These are phyloP conservation scores for Osmerus mordax DNA, from an alignment of 2,113 vertebrate species.

Conservation along the genomic window DNA sequence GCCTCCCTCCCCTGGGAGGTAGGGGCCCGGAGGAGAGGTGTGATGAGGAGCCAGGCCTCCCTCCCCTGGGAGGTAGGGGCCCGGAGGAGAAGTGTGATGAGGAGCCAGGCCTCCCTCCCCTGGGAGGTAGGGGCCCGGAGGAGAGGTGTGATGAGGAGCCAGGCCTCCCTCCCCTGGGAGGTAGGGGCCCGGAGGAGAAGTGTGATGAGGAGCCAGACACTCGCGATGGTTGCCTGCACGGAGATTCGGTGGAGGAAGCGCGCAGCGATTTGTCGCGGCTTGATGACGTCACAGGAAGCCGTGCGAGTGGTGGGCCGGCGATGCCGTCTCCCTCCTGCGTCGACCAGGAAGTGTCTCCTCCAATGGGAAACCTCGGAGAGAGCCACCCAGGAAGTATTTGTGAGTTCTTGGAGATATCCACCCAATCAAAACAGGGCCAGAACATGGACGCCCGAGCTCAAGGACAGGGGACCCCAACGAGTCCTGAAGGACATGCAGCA, in stretches of 20 bases:
- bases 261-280: conserved; percentile 12
- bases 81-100: no score
- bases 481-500: conserved; percentile 3
- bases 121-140: conserved; percentile 65
- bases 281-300: conserved; percentile 20
- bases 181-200: conserved; percentile 55
- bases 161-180: conserved; percentile 63
- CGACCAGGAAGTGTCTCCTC: background rate
- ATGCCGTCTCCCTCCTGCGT: background rate
- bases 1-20: conserved; percentile 62
- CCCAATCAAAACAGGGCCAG: no score
- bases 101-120: conserved; percentile 57
- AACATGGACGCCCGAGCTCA: conserved; percentile 14
- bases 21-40: conserved; percentile 58
- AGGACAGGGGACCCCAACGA: background rate
- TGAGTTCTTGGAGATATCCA: background rate
- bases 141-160: no score
- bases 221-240: conserved; percentile 12
- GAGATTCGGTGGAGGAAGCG: conserved; percentile 7
- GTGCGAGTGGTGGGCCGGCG: background rate
- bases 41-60: no score
- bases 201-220: conserved; percentile 28
- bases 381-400: conserved; percentile 2
- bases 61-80: conserved; percentile 63
- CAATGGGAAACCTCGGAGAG: conserved; percentile 13